Base-by-base conservation (phyloP, 23 tunicate species). In the Clavelina lepadiformis region DNA sequence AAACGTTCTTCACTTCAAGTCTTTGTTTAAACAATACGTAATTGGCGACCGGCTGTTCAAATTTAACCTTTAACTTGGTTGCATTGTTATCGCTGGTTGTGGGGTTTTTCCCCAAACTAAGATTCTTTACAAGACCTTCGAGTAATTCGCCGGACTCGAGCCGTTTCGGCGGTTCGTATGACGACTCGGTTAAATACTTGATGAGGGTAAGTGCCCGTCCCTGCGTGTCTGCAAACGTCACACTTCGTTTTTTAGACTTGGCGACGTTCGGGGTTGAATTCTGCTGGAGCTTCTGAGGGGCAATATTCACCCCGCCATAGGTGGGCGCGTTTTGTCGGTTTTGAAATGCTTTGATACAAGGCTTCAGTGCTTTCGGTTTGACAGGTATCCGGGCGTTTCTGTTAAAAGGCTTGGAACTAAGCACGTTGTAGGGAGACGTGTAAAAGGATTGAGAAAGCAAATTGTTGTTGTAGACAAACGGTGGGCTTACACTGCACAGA, bases 141-240 rank as follows among this genome's bases (percentile, higher is more conserved):
- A 78, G 29, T 5, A 67, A 56, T 2, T 71, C 78, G 26, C 74
- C 80, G 1, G 69, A 58, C 0, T 74, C 31, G 4, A 82, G 26
- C 33, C 74, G 51, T 0, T 57, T 65, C 22, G 95, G 95, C 5
- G 95, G 95, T 47, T 86, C 95, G 53, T 72, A 56, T 11, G 85
- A 58, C 2, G 80, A 58, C 51, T 86, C 95, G 2, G 69, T 73
- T 66, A 86, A 68, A 78, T 77, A 86, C 38, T 86, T 86, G 31
- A 78, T 59, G 34, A 58, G 58, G 23, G 85, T 78, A 25, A 91
- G 55, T 31, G 78, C 58, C 3, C 61, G 45, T 7, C 98, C 98
- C n/a, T 76, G 72, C 18, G 69, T 41, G 58, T 91, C 98, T 0
- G 98, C 98, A 76, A 91, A 91, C 19, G 98, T 91, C 25, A 91